Percentiles rank a stretch among this genome's conserved stretches.
Conservation (phyloP, 2,113 vertebrate species). For the Xiphophorus maculatus region DNA sequence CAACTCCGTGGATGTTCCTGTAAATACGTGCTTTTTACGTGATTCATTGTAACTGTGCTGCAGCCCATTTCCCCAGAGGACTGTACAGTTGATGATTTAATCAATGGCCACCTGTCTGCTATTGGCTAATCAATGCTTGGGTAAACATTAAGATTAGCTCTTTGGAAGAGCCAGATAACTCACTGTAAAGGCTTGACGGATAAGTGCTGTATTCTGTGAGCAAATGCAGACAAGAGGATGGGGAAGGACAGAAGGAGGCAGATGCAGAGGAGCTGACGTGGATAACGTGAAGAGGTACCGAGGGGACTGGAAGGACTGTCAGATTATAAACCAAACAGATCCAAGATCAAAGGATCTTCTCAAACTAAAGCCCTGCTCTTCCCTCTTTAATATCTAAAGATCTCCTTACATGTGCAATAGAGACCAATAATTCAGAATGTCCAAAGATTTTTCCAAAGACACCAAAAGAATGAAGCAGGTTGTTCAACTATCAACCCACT, state of each 20-base stretch:
- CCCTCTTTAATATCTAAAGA: background rate
- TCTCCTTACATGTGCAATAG: background rate
- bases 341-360: conserved; percentile 31
- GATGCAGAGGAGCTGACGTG: conserved; percentile 15
- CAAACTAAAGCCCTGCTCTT: background rate
- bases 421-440: background rate
- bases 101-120: conserved; percentile 54
- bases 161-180: conserved; percentile 50
- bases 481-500: background rate
- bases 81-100: conserved; percentile 47
- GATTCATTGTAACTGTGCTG: conserved; percentile 25
- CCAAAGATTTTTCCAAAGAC: background rate
- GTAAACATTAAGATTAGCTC: conserved; percentile 65
- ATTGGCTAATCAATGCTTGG: conserved; percentile 60
- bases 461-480: background rate
- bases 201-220: conserved; percentile 19
- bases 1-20: conserved; percentile 33
- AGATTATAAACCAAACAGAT: conserved; percentile 20
- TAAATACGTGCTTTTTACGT: conserved; percentile 23
- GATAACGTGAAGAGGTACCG: conserved; percentile 26
- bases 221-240: conserved; percentile 33
- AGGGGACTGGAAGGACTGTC: conserved; percentile 5
- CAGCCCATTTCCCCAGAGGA: conserved; percentile 44
- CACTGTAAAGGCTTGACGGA: conserved; percentile 46
- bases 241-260: conserved; percentile 6